Conservation (phyloP, 2,888 invertebrate species). For the Lysandra bellargus region DNA sequence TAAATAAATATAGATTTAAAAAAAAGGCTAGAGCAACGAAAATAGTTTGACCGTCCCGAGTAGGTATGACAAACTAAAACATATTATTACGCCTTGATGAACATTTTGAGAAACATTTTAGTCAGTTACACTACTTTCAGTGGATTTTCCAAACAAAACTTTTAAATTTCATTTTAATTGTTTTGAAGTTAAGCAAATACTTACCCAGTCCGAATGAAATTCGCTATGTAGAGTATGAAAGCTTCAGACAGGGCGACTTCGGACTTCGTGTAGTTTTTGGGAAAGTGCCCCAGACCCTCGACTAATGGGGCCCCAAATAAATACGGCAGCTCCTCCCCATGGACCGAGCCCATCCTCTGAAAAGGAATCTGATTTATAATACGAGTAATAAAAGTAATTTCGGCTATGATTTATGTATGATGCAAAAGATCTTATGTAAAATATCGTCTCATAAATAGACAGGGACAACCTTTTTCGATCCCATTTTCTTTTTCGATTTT, state of each 20-base stretch:
- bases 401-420: slow-evolving; percentile 17
- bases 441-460: slow-evolving; percentile 10
- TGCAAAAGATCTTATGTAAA: slow-evolving; percentile 17
- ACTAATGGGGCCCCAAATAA: slow-evolving; percentile 95
- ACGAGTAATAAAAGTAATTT: slow-evolving; percentile 15
- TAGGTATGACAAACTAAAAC: too few relatives aligned
- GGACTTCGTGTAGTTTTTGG: slow-evolving; percentile 92
- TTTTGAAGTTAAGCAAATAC: slow-evolving; percentile 52
- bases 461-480: slow-evolving; percentile 1
- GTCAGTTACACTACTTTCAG: too few relatives aligned
- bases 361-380: slow-evolving; percentile 39
- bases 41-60: too few relatives aligned
- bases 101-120: too few relatives aligned
- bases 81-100: too few relatives aligned
- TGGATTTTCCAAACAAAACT: too few relatives aligned
- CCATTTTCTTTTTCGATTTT: background rate
- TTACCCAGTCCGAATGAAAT: slow-evolving; percentile 94
- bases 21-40: too few relatives aligned
- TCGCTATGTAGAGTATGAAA: slow-evolving; percentile 92
- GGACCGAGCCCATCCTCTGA: slow-evolving; percentile 94
- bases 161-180: too few relatives aligned
- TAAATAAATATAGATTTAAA: background rate
- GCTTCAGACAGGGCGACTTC: slow-evolving; percentile 93
- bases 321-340: slow-evolving; percentile 95
- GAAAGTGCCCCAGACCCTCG: slow-evolving; percentile 90